These are phyloP conservation scores for Limnothrissa miodon DNA, from an alignment of 2,113 vertebrate species.

Conservation along the genomic window DNA sequence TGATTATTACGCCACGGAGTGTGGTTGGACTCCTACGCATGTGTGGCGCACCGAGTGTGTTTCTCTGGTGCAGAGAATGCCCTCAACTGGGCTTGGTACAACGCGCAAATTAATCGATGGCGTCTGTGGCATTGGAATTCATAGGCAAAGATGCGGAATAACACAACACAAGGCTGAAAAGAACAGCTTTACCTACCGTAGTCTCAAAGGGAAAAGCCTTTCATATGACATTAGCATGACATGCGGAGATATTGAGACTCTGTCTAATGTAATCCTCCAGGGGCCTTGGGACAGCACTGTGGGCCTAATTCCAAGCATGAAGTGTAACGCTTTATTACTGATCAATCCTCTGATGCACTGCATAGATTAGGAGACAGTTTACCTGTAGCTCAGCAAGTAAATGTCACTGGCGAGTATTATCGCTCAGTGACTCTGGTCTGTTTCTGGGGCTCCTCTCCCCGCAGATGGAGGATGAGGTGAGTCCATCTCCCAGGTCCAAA, in stretches of 20 bases:
- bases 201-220: neutral
- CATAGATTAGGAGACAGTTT: neutral
- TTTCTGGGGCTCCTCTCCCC: neutral
- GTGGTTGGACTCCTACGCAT: neutral
- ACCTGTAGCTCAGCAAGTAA: neutral
- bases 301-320: neutral
- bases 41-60: neutral
- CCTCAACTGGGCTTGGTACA: neutral
- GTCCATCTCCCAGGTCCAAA: slow-evolving; percentile 81
- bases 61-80: neutral
- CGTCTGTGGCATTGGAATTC: neutral
- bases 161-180: neutral
- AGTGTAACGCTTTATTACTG: neutral
- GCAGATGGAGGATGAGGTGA: slow-evolving; percentile 92
- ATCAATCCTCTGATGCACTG: neutral
- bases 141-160: neutral
- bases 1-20: neutral
- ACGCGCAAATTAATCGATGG: neutral
- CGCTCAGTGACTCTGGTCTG: neutral
- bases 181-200: neutral
- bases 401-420: neutral
- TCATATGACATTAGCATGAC: neutral
- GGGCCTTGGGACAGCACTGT: neutral
- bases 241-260: neutral
- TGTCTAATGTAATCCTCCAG: neutral